Evolutionary conservation across 35 echinoderm and acorn worm genomes (phyloP).

Genomic region (Anneissia japonica): DNA sequence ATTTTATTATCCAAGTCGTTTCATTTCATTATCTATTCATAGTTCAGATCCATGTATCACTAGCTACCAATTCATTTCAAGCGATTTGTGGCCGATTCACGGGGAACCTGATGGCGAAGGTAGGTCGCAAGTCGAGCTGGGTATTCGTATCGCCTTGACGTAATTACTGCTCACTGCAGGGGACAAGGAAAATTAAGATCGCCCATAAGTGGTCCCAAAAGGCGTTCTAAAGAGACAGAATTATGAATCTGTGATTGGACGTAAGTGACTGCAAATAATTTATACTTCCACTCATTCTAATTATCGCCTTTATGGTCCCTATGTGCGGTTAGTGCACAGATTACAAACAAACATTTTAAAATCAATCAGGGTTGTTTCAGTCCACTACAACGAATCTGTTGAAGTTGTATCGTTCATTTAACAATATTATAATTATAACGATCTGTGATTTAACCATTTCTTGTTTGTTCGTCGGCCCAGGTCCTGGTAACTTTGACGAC

Average conservation of each 20-base stretch:
- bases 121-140: neutral
- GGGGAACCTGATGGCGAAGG: neutral
- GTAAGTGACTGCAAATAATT: neutral
- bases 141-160: neutral
- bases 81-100: neutral
- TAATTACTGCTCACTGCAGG: neutral
- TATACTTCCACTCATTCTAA: neutral
- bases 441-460: neutral
- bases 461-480: neutral
- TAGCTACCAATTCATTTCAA: neutral
- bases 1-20: neutral
- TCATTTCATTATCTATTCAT: neutral
- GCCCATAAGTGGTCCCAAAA: neutral
- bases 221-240: neutral
- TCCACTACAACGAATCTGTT: neutral
- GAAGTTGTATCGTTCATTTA: neutral
- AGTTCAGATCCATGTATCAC: neutral
- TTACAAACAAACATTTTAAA: neutral
- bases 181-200: neutral
- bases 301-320: neutral
- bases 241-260: neutral
- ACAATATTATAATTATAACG: too few species aligned
- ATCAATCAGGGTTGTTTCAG: neutral
- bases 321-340: neutral
- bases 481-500: neutral